Percentiles rank a stretch among this genome's conserved stretches.
These are phyloP conservation scores for Falco biarmicus DNA, from an alignment of 2,797 vertebrate genomes.

Conservation along the genomic window DNA sequence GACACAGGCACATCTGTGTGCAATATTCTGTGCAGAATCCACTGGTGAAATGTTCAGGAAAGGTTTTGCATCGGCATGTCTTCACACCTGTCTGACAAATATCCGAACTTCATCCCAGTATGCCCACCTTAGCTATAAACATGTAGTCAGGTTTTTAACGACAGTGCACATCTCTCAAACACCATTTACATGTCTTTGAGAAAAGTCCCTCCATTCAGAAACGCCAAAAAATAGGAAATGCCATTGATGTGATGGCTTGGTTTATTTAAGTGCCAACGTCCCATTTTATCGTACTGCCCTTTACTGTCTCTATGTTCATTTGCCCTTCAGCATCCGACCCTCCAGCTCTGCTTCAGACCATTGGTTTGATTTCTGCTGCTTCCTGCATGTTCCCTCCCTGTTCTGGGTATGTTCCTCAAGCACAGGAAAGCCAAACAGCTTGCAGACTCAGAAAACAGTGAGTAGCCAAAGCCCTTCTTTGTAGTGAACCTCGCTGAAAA, in stretches of 20 bases:
- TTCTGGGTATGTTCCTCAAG: not conserved
- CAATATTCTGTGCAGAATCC: not conserved
- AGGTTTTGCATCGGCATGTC: accelerated
- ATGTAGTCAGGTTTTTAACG: not conserved
- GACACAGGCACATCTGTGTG: not conserved
- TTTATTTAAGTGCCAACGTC: not conserved
- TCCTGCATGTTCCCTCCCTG: not conserved
- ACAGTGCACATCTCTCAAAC: not conserved
- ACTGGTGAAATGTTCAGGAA: not conserved
- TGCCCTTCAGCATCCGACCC: not conserved
- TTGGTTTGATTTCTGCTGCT: not conserved
- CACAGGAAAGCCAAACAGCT: not conserved
- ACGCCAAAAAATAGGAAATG: not conserved
- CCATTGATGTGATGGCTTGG: not conserved
- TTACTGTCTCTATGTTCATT: not conserved
- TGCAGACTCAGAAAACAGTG: not conserved
- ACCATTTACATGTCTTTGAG: not conserved
- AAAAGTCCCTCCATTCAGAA: not conserved
- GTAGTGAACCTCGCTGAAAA: slow-evolving; percentile 52
- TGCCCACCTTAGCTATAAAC: not conserved
- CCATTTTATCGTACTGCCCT: not conserved
- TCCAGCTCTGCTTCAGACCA: not conserved
- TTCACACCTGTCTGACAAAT: not conserved
- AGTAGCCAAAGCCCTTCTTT: slow-evolving; percentile 13
- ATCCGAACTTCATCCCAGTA: not conserved